Percentiles rank a stretch among this genome's conserved stretches.
Conservation (phyloP, 2,888 invertebrate genomes). For the Caenorhabditis angaria region DNA sequence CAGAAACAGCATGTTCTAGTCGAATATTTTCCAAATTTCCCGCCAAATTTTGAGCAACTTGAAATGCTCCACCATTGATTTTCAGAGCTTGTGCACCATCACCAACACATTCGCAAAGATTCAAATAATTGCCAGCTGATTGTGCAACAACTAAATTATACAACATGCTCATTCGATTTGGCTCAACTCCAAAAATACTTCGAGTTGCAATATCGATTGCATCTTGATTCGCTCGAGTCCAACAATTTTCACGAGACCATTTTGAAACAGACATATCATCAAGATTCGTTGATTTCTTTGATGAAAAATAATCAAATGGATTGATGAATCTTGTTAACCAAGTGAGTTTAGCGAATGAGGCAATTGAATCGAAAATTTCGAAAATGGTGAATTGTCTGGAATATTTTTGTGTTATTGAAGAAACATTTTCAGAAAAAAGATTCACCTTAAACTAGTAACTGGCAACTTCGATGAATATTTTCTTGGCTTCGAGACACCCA, state of each 20-base stretch:
- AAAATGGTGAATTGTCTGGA: conserved; percentile 38
- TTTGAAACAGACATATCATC: conserved; percentile 46
- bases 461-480: conserved; percentile 40
- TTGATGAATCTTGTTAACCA: conserved; percentile 22
- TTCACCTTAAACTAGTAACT: conserved; percentile 29
- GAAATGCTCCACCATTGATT: conserved; percentile 40
- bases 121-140: conserved; percentile 42
- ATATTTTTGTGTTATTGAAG: conserved; percentile 4
- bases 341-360: conserved; percentile 28
- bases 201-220: conserved; percentile 40
- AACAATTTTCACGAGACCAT: conserved; percentile 44
- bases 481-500: conserved; percentile 51
- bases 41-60: conserved; percentile 34
- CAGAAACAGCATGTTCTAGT: background rate
- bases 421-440: background rate
- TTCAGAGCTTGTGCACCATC: conserved; percentile 45
- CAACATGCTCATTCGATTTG: conserved; percentile 45
- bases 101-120: conserved; percentile 33
- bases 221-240: conserved; percentile 39
- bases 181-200: conserved; percentile 42
- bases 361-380: conserved; percentile 34
- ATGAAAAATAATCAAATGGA: conserved; percentile 26
- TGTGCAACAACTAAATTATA: conserved; percentile 46
- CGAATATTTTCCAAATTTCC: background rate
- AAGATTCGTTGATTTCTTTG: conserved; percentile 33